Percentiles rank a stretch among this genome's conserved stretches.
These are phyloP conservation scores for Pelecanus crispus DNA, from an alignment of 2,113 vertebrate genomes.

Conservation along the genomic window DNA sequence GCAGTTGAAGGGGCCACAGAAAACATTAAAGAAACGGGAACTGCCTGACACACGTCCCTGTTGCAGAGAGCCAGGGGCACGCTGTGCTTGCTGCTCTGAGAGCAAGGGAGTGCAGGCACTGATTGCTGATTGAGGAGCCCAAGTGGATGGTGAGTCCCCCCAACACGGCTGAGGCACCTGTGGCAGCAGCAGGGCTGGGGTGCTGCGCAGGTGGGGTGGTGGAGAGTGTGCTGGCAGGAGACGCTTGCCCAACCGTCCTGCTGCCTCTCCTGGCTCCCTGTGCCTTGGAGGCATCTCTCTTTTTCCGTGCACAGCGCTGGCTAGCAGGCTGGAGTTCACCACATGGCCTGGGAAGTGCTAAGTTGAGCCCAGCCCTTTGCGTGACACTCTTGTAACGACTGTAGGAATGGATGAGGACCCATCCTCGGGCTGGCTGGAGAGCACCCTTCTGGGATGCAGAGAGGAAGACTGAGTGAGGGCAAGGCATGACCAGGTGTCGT, in stretches of 20 bases:
- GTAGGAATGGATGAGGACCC: not conserved
- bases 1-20: not conserved
- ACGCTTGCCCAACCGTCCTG: fast-evolving
- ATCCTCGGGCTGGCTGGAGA: not conserved
- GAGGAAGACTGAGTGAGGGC: too few species aligned
- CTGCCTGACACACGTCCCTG: fast-evolving
- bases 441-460: not conserved
- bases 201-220: fast-evolving
- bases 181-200: not conserved
- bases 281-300: not conserved
- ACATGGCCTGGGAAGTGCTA: fast-evolving
- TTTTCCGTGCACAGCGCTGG: not conserved
- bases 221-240: not conserved
- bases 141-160: fast-evolving
- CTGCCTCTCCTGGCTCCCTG: not conserved
- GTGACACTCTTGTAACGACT: not conserved
- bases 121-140: not conserved
- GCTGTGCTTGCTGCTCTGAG: fast-evolving
- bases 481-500: too few species aligned
- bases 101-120: not conserved
- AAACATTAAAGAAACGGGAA: not conserved
- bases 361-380: not conserved
- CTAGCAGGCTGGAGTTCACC: not conserved
- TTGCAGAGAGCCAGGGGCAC: fast-evolving
- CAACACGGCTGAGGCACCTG: fast-evolving